Conservation (phyloP, 2,113 vertebrate genomes). For the Bos javanicus region DNA sequence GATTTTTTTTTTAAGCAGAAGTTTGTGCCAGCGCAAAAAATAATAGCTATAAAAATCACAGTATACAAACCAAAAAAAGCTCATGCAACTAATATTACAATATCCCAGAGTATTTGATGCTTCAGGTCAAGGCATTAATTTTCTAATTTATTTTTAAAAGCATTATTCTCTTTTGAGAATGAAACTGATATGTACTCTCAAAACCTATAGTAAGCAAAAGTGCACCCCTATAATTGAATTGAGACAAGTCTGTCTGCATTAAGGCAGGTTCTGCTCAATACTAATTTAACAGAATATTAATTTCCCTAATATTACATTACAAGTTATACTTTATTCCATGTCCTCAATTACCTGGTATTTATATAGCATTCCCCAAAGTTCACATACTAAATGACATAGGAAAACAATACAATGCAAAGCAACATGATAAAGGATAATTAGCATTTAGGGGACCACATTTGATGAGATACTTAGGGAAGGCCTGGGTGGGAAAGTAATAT, state of each 20-base stretch:
- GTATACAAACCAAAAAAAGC: background rate
- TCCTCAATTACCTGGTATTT: background rate
- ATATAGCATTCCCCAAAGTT: background rate
- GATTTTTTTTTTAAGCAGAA: background rate
- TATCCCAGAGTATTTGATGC: background rate
- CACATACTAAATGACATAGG: background rate
- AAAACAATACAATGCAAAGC: background rate
- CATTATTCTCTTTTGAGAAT: background rate
- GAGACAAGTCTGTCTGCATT: background rate
- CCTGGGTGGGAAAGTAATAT: background rate
- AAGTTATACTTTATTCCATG: background rate
- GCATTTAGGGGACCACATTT: background rate
- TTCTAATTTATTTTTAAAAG: background rate
- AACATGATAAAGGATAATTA: background rate
- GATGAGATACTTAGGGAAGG: background rate
- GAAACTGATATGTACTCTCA: background rate
- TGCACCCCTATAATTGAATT: background rate
- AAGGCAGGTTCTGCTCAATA: background rate
- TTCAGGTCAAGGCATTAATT: background rate
- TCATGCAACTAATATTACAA: background rate
- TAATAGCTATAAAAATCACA: background rate
- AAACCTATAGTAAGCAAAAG: background rate
- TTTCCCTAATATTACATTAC: background rate
- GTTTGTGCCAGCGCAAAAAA: background rate
- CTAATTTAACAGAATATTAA: background rate